phyloP scores from a whole-genome alignment of 2,888 invertebrate genomes.

The Drosophila diplacantha region DNA sequence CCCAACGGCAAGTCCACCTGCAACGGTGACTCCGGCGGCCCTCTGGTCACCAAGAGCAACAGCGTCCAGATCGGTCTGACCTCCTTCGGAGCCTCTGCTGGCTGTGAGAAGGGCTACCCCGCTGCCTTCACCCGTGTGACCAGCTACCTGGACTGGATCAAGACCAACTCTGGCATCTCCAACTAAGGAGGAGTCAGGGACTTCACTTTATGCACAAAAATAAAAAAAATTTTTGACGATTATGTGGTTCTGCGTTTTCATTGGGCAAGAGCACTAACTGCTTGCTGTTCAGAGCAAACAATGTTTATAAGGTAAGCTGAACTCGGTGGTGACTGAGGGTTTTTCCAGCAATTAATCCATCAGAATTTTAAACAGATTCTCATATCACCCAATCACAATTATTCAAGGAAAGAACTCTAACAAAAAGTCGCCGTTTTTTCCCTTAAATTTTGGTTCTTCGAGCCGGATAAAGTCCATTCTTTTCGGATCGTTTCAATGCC shows the following conservation, averaged over 20 bases:
- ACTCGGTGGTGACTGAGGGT: too few species aligned
- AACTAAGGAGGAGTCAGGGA: constrained; percentile 34
- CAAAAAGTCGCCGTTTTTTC: too few species aligned
- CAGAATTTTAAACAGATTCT: too few species aligned
- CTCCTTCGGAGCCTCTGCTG: constrained; percentile 67
- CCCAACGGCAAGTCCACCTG: constrained; percentile 62
- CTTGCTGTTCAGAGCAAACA: too few species aligned
- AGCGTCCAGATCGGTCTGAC: constrained; percentile 65
- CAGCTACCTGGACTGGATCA: constrained; percentile 66
- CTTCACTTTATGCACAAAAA: constrained; percentile 22
- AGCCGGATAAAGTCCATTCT: background rate
- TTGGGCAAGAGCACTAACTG: too few species aligned
- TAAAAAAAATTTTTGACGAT: constrained; percentile 31
- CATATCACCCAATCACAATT: too few species aligned
- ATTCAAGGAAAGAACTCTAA: too few species aligned
- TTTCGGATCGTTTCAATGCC: background rate
- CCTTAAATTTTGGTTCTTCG: background rate
- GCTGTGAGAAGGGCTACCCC: constrained; percentile 69
- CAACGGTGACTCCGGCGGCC: constrained; percentile 75
- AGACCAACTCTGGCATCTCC: constrained; percentile 42
- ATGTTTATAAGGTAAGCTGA: too few species aligned
- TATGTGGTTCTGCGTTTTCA: background rate
- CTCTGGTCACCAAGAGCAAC: constrained; percentile 48
- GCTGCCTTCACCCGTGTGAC: constrained; percentile 67
- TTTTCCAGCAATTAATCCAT: too few species aligned